Evolutionary conservation across 2,888 invertebrate genomes (phyloP), one percentile per base, ranked within the genome.

Genomic region (Synergus laeviventris): DNA sequence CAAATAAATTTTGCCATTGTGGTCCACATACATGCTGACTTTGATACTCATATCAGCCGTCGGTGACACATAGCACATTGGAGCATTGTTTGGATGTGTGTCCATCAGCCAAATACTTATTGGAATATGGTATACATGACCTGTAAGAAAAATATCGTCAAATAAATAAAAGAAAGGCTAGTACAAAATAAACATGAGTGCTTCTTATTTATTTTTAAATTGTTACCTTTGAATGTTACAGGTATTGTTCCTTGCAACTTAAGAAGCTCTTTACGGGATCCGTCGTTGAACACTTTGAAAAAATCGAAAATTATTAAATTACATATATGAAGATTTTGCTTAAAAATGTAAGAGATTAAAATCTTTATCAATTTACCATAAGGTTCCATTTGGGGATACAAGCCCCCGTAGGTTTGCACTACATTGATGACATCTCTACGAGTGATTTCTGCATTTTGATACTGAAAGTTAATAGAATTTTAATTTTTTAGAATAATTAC

Each of bases 41-140:
- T 97, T 98, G 81, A 99, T 98, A 79, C 95, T 94, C 99, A 99
- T 99, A 83, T 96, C 97, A 45, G 95, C 88, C 7, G 99, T 99
- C 12, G 99, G 99, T 91, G 95, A 96, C 0, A 99, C 99, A 88
- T 95, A 97, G 89, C 96, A 96, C 92, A 99, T 95, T 0, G 99
- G 99, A 49, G 99, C 97, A 92, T 98, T 97, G 89, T 96, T 95
- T 0, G 99, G 99, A 93, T 99, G 98, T 5, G 98, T 98, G 89
- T 99, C 98, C 95, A 98, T 96, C 73, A 99, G 90, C 97, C 98
- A 99, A 86, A 99, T 95, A 89, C 96, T 96, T 59, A 99, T 94
- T 16, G 99, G 99, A 91, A 99, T 99, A 92, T 99, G 97, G 92
- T 99, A 99, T 64, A 93, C 94, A 78, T 93, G 92, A 78, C 94